A percentile compares a stretch with the other conserved stretches of the same genome.
Conservation (phyloP, 2,888 invertebrate genomes). For the Timandra comae region DNA sequence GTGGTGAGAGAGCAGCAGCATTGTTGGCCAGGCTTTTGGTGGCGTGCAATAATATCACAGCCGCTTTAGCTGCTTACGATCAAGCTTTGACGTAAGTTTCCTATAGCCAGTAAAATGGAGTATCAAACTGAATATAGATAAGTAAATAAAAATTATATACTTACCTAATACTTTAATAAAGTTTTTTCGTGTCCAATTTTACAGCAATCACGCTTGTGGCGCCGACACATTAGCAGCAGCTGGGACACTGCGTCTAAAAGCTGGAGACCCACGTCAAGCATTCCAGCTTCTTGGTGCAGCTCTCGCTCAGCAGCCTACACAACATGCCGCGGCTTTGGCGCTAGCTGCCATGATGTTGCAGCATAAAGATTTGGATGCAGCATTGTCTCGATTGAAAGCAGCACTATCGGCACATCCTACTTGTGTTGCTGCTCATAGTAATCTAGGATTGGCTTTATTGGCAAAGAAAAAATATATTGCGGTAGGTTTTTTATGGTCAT, state of each 20-base stretch:
- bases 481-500: constrained; percentile 43
- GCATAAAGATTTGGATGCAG: constrained; percentile 67
- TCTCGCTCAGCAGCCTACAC: constrained; percentile 61
- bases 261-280: constrained; percentile 66
- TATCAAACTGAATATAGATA: no score
- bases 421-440: constrained; percentile 63
- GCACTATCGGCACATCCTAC: constrained; percentile 60
- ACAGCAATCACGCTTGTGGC: constrained; percentile 57
- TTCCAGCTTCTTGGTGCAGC: constrained; percentile 76
- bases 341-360: constrained; percentile 74
- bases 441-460: constrained; percentile 59
- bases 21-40: constrained; percentile 83
- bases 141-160: background rate
- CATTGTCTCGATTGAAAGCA: constrained; percentile 64
- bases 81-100: constrained; percentile 81
- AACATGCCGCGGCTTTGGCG: constrained; percentile 68
- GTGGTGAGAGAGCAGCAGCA: constrained; percentile 84
- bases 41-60: constrained; percentile 79
- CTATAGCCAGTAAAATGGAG: no score
- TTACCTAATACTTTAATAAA: background rate
- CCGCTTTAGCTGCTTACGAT: constrained; percentile 83
- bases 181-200: no score
- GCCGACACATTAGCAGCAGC: constrained; percentile 73
- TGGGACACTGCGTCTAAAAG: constrained; percentile 65
- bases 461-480: constrained; percentile 65